Evolutionary conservation across 2,797 vertebrate genomes (phyloP).

Genomic region (Pipistrellus pipistrellus): DNA sequence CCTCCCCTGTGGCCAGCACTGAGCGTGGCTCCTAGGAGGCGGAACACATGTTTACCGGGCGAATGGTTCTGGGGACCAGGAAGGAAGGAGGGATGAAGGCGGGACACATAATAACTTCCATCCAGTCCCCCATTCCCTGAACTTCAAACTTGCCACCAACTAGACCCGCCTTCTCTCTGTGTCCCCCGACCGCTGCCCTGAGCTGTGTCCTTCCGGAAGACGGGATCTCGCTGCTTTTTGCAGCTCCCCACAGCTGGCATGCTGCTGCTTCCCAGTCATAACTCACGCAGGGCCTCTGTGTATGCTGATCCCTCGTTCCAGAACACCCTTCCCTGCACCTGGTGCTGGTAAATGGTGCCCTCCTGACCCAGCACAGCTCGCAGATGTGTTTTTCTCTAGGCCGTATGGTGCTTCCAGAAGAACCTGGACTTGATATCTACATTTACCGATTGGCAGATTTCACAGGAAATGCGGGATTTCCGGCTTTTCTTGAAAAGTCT

Average conservation of each 20-base stretch:
- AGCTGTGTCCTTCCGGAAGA: neutral
- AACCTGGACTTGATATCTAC: neutral
- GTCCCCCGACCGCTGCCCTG: neutral
- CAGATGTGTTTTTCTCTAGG: neutral
- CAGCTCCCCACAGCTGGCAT: accelerated
- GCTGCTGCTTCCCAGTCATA: accelerated
- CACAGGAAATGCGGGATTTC: conserved; percentile 32
- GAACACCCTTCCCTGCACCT: neutral
- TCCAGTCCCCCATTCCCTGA: accelerated
- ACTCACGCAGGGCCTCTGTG: neutral
- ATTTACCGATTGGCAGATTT: neutral
- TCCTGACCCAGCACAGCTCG: neutral
- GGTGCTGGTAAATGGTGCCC: neutral
- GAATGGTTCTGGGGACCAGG: neutral
- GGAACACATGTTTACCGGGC: neutral
- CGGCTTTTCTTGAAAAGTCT: neutral
- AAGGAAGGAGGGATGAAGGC: neutral
- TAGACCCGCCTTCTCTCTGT: neutral
- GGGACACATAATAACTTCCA: accelerated
- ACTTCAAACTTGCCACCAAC: neutral
- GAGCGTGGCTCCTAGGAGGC: neutral
- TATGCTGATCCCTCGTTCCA: accelerated
- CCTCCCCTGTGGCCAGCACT: neutral
- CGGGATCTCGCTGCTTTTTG: neutral
- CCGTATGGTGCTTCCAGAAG: neutral